These are phyloP conservation scores for Capra hircus DNA, from an alignment of 2,113 vertebrate species.

Conservation along the genomic window DNA sequence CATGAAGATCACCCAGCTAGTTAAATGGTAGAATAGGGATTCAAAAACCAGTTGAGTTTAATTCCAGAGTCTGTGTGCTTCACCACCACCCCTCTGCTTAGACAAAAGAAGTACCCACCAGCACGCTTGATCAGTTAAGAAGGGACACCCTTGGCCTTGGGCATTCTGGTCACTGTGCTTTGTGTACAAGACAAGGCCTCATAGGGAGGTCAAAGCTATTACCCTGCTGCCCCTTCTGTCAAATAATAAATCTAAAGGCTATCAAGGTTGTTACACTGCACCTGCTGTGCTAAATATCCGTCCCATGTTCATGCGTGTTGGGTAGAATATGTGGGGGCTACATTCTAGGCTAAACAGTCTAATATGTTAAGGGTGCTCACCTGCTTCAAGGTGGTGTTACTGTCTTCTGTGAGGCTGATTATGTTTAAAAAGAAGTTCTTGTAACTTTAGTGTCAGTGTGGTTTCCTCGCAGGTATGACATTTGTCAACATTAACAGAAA, in stretches of 20 bases:
- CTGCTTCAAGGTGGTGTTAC: neutral
- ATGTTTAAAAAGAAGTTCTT: neutral
- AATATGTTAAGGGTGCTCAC: neutral
- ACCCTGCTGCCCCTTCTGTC: neutral
- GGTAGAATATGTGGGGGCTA: neutral
- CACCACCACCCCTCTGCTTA: neutral
- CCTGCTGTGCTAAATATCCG: neutral
- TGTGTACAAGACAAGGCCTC: slow-evolving; percentile 28
- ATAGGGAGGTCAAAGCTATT: slow-evolving; percentile 39
- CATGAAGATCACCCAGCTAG: neutral
- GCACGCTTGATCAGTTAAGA: neutral
- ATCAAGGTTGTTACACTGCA: neutral
- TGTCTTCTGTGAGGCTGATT: neutral
- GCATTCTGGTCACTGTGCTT: neutral
- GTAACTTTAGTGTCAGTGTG: neutral
- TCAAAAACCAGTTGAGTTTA: neutral
- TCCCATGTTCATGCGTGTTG: neutral
- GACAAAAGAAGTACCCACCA: neutral
- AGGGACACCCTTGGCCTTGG: slow-evolving; percentile 9
- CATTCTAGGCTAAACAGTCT: neutral
- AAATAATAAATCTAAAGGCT: slow-evolving; percentile 41
- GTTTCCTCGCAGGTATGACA: neutral
- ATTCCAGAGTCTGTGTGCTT: neutral
- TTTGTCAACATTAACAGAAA: neutral
- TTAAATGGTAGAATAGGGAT: neutral